A percentile compares a stretch with the other conserved stretches of the same genome.
phyloP scores from a whole-genome alignment of 2,113 vertebrate genomes.

The Sylvietta virens region DNA sequence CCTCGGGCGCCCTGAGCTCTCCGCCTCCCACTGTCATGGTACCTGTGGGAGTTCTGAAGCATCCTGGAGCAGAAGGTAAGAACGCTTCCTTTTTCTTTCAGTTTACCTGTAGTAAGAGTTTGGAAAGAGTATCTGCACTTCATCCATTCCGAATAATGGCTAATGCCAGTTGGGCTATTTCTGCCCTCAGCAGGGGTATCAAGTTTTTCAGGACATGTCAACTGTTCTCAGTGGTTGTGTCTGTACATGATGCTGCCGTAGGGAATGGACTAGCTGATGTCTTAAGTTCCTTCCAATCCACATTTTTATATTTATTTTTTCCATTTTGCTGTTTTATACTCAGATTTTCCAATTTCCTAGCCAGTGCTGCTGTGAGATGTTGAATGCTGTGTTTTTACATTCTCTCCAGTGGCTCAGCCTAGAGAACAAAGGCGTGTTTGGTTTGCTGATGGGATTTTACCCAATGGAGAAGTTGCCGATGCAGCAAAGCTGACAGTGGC shows the following conservation, averaged over 20 bases:
- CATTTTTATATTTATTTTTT: not conserved
- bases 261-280: not conserved
- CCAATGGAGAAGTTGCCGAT: slow-evolving; percentile 91
- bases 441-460: slow-evolving; percentile 94
- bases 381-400: not conserved
- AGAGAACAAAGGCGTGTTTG: slow-evolving; percentile 95
- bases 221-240: not conserved
- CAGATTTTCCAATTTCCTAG: not conserved
- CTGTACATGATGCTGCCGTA: not conserved
- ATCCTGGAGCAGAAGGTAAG: slow-evolving; percentile 88
- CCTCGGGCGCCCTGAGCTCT: slow-evolving; percentile 92
- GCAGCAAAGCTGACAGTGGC: slow-evolving; percentile 81
- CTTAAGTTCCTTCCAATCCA: not conserved
- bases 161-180: not conserved
- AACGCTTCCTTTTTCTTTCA: slow-evolving; percentile 14
- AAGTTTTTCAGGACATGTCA: not conserved
- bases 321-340: not conserved
- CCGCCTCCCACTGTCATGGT: slow-evolving; percentile 99
- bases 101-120: slow-evolving; percentile 20
- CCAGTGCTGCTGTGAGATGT: not conserved
- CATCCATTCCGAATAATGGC: not conserved
- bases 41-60: slow-evolving; percentile 95
- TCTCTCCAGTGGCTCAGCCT: slow-evolving; percentile 75
- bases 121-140: not conserved
- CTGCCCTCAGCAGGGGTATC: not conserved